Evolutionary conservation across 2,113 vertebrate genomes (phyloP), one percentile per base, ranked within the genome.

Genomic region (Oryzias javanicus): DNA sequence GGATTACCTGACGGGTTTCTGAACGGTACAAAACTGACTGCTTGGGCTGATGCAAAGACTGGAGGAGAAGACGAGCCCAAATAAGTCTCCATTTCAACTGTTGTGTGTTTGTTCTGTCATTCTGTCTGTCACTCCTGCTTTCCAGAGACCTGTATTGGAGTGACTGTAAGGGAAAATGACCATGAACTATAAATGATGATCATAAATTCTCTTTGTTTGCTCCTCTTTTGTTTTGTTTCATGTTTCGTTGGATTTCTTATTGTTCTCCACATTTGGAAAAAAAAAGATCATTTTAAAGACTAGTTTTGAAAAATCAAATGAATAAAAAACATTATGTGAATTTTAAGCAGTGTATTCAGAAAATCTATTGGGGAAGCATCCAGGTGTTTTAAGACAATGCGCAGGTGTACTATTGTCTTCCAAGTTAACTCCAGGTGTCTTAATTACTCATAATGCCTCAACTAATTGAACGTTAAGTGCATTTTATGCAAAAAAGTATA

Each of bases 251-350:
- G 87, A 82, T 72, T 64, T 64, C 66, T 82, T 88, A 76, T 86
- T 87, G 80, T 88, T 81, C 68, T 74, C 77, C 69, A 72, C 67
- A 50, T 79, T 41, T 22, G 76, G 52, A 82, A 70, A 64, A 74
- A 79, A 73, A 48, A 72, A 79, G 61, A 64, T 65, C 74, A 70
- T 80, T 86, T 76, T 18, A 63, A 74, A 86, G 88, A 79, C 24
- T 84, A 86, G 81, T 88, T 90, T 90, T 89, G 75, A 83, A 85
- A 87, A 47, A 60, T 75, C 76, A 45, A 83, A 87, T 71, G 47
- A 90, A 91, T 90, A 86, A 89, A 89, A 89, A 82, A 87, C 88
- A 82, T 69, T 62, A 83, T 79, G 67, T 85, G 76, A 89, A 87
- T 44, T 53, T 72, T 78, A 72, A 72, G 35, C 8, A 35, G 35